A percentile compares a stretch with the other conserved stretches of the same genome.
Evolutionary conservation across 2,797 vertebrate species (phyloP).

Genomic region (Uromys caudimaculatus): DNA sequence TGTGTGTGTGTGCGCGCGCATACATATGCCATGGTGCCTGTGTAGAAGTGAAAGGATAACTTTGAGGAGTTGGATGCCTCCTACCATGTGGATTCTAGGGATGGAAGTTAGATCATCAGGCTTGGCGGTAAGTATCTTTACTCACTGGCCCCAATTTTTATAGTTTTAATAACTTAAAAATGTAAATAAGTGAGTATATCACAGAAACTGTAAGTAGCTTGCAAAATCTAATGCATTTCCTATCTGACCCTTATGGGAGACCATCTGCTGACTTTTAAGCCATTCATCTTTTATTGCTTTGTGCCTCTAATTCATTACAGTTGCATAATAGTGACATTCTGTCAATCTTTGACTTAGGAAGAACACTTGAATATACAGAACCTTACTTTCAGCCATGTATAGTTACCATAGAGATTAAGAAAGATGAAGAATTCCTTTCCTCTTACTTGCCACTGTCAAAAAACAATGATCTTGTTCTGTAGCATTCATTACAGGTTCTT

Average conservation of each 20-base stretch:
- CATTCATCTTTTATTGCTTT: slow-evolving; percentile 31
- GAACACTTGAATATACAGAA: not conserved
- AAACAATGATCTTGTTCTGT: slow-evolving; percentile 9
- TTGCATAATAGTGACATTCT: slow-evolving; percentile 11
- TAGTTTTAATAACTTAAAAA: not conserved
- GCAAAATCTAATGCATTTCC: not conserved
- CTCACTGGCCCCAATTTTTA: not conserved
- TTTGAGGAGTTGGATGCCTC: not conserved
- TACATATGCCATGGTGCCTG: not conserved
- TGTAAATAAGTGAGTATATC: not conserved
- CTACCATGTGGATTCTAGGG: not conserved
- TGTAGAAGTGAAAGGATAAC: not conserved
- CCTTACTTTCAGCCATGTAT: not conserved
- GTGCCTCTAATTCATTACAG: not conserved
- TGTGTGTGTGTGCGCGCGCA: not conserved
- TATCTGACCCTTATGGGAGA: slow-evolving; percentile 44
- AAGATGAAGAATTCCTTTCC: slow-evolving; percentile 29
- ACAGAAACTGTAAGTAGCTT: not conserved
- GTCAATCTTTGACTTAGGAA: not conserved
- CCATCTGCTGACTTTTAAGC: not conserved
- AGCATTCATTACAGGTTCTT: not conserved
- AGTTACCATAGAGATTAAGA: not conserved
- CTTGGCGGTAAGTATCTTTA: not conserved
- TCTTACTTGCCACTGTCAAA: slow-evolving; percentile 34
- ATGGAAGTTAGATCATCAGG: not conserved